Conservation (phyloP, 2,888 invertebrate genomes). For the Iphiclides podalirius region DNA sequence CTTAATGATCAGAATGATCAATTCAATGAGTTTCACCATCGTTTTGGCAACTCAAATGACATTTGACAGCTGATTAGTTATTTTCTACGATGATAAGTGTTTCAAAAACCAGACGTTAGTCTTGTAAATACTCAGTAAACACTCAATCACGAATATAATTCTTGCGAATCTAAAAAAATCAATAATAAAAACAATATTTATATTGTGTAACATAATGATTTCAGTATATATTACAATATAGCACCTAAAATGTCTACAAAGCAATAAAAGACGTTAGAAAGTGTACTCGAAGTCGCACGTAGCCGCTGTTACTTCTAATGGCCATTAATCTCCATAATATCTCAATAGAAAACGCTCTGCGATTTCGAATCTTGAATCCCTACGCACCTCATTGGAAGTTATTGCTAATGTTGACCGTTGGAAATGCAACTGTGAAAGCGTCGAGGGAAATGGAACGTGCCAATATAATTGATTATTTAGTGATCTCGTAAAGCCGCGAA, state of each 20-base stretch:
- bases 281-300: neutral
- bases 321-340: constrained; percentile 21
- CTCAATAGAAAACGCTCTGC: constrained; percentile 20
- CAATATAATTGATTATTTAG: constrained; percentile 25
- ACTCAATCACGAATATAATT: neutral
- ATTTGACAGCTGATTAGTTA: too few relatives aligned
- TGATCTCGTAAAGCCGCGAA: constrained; percentile 1
- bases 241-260: too few relatives aligned
- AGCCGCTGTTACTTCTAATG: neutral
- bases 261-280: too few relatives aligned
- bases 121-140: neutral
- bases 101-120: neutral
- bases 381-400: constrained; percentile 30
- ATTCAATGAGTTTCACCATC: too few relatives aligned
- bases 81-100: too few relatives aligned
- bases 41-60: too few relatives aligned
- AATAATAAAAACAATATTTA: too few relatives aligned
- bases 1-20: too few relatives aligned
- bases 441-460: constrained; percentile 24
- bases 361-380: constrained; percentile 33
- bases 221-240: too few relatives aligned
- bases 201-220: too few relatives aligned
- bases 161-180: too few relatives aligned
- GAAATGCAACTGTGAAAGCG: constrained; percentile 31
- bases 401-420: constrained; percentile 31